phyloP scores from a whole-genome alignment of 2,113 vertebrate species.

The Solenodon paradoxus region DNA sequence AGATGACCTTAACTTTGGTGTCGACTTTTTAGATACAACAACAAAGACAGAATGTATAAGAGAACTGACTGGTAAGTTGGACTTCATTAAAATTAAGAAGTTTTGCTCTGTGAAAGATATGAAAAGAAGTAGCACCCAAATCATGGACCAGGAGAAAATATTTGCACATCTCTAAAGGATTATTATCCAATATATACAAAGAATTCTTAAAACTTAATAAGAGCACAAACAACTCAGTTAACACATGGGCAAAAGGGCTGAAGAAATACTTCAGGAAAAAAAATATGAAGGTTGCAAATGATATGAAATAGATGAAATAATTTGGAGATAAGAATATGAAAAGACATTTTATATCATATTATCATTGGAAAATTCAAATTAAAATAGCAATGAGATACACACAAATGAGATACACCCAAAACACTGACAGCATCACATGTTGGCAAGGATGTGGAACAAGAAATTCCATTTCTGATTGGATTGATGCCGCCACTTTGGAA shows the following conservation, averaged over 20 bases:
- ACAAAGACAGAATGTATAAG: background rate
- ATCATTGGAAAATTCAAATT: background rate
- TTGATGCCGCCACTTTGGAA: no score
- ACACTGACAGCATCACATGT: no score
- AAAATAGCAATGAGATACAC: background rate
- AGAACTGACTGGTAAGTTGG: background rate
- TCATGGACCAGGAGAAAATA: background rate
- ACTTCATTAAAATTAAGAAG: background rate
- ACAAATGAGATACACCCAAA: no score
- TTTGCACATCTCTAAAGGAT: background rate
- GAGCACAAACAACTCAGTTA: background rate
- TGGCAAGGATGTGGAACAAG: no score
- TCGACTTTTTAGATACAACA: background rate
- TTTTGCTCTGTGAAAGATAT: background rate
- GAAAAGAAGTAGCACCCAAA: background rate
- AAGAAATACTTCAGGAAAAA: background rate
- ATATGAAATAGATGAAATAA: background rate
- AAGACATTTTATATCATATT: background rate
- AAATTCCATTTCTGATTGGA: no score
- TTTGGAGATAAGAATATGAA: background rate
- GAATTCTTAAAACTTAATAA: background rate
- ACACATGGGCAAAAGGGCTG: background rate
- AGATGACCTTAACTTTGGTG: background rate
- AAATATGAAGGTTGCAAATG: background rate
- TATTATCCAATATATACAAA: background rate